These are phyloP conservation scores for Jaculus jaculus DNA, from an alignment of 2,113 vertebrate genomes.

Conservation along the genomic window DNA sequence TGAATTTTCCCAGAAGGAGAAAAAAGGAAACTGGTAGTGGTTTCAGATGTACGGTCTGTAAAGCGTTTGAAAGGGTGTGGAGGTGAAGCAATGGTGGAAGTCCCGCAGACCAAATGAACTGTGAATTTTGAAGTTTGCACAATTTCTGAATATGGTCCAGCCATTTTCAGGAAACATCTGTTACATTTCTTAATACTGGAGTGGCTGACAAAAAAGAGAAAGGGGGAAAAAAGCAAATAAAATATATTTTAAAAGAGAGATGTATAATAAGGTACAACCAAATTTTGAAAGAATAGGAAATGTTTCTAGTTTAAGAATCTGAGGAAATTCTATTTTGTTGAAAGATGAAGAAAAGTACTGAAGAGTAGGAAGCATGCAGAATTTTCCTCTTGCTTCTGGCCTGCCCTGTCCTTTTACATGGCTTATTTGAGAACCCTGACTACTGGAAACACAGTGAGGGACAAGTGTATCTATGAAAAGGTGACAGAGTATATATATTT, in stretches of 20 bases:
- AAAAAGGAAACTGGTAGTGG: background rate
- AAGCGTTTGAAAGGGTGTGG: conserved; percentile 46
- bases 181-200: conserved; percentile 43
- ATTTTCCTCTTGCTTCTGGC: background rate
- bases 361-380: background rate
- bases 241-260: background rate
- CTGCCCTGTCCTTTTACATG: background rate
- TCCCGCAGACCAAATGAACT: background rate
- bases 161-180: conserved; percentile 30
- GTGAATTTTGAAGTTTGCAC: conserved; percentile 33
- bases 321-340: conserved; percentile 11
- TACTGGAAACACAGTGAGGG: background rate
- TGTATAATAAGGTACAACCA: background rate
- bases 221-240: background rate
- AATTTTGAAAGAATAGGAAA: background rate
- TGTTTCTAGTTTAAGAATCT: background rate
- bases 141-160: conserved; percentile 27
- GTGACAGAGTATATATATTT: background rate
- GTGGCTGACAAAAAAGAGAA: background rate
- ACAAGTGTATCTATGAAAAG: background rate
- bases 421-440: background rate
- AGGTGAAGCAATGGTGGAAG: conserved; percentile 37
- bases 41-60: conserved; percentile 9
- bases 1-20: conserved; percentile 5
- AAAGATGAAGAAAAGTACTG: background rate